phyloP scores from a whole-genome alignment of 2,797 vertebrate genomes.

The Echeneis naucrates region DNA sequence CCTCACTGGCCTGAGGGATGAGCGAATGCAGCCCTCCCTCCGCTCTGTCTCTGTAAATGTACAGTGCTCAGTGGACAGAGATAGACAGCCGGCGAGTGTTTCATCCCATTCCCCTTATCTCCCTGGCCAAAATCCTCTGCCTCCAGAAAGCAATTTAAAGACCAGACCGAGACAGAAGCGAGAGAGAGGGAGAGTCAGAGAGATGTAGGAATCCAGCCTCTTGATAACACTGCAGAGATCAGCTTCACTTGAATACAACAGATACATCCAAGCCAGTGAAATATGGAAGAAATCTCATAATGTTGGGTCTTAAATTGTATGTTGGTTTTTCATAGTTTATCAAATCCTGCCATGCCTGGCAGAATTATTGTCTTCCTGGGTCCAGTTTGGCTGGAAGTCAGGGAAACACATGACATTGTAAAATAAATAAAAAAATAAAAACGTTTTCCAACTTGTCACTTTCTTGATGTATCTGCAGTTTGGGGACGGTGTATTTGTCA shows the following conservation, averaged over 20 bases:
- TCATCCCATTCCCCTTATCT: slow-evolving; percentile 77
- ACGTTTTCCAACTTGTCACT: no score
- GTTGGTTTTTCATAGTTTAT: background rate
- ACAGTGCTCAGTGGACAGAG: slow-evolving; percentile 38
- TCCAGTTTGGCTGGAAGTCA: background rate
- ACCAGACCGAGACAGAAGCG: slow-evolving; percentile 56
- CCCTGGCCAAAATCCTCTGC: slow-evolving; percentile 69
- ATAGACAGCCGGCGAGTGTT: slow-evolving; percentile 55
- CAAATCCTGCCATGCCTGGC: background rate
- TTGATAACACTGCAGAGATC: slow-evolving; percentile 46
- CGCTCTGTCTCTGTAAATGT: slow-evolving; percentile 48
- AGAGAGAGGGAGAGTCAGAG: background rate
- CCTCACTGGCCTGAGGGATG: slow-evolving; percentile 38
- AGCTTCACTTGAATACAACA: slow-evolving; percentile 39
- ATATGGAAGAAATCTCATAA: background rate
- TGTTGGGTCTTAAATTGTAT: background rate
- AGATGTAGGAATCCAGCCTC: slow-evolving; percentile 39
- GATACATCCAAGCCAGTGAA: slow-evolving; percentile 1
- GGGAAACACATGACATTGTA: background rate
- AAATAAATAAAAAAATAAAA: no score
- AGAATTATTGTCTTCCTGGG: background rate
- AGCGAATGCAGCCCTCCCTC: slow-evolving; percentile 36
- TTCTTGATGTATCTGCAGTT: background rate
- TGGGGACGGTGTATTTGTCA: background rate
- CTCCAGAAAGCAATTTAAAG: slow-evolving; percentile 80